Base-by-base conservation (phyloP, 2,797 vertebrate species). In the Botia kubotai region DNA sequence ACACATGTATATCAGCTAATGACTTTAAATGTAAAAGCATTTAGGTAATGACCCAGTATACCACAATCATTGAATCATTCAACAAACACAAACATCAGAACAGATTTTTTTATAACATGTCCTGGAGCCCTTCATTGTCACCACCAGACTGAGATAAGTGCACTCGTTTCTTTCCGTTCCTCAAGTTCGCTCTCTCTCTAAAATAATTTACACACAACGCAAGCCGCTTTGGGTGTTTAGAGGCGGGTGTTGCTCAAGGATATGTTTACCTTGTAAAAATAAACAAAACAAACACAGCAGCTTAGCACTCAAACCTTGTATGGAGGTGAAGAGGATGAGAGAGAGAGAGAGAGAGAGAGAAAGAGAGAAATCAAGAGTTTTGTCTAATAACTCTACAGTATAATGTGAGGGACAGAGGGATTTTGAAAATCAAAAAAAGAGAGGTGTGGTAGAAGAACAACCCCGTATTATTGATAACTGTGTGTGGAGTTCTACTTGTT, bases 251-350 rank as follows among this genome's bases (percentile, higher is more conserved):
- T 17, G n/a, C n/a, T 4, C 17, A 53, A 79, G 57, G 72, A 23
- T 33, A 19, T 72, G 48, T 72, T 79, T 63, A 63, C 57, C 68
- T 79, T 79, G 68, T 79, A 79, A 63, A 53, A 70, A 74, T 58
- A 73, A 63, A 77, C 50, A 74, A 69, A 66, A 46, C 58, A 86
- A 72, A 83, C 82, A 85, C 17, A 12, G 84, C 80, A 71, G 29
- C 78, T 82, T 75, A 71, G 75, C 19, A 80, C 75, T 81, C 55
- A 33, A 57, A 36, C 73, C 2, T 2, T 60, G 23, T 33, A 12
- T 55, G 46, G 16, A 46, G 53, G 19, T 7, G 23, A 6, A 21
- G 2, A 23, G 11, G 7, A n/a, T 17, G 52, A 26, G 23, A 26
- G 23, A 26, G 2, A 26, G 23, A 26, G 23, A 26, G 23, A 26